Conservation (phyloP, 1,140 invertebrate species). For the Nautilus pompilius region DNA sequence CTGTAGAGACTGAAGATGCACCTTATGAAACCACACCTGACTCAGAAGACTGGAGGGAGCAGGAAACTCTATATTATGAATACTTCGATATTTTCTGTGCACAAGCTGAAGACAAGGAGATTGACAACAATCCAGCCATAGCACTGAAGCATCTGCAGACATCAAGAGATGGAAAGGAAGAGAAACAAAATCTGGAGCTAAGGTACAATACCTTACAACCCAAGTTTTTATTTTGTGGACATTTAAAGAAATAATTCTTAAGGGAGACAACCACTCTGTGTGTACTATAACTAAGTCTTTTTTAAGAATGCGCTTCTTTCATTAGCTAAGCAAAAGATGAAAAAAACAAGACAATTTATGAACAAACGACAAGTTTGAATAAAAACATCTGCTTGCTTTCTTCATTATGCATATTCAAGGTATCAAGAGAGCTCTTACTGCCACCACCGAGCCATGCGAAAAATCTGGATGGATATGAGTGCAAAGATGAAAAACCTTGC, state of each 20-base stretch:
- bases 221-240: background rate
- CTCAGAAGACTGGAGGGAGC: conserved; percentile 13
- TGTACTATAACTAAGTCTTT: too few species aligned
- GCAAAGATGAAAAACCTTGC: conserved; percentile 6
- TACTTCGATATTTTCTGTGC: conserved; percentile 8
- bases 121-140: conserved; percentile 21
- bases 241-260: background rate
- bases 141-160: conserved; percentile 13
- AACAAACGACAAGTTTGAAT: background rate
- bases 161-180: conserved; percentile 14
- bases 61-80: conserved; percentile 5
- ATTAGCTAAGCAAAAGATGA: too few species aligned
- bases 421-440: conserved; percentile 19
- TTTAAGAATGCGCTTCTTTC: too few species aligned
- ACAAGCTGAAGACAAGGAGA: conserved; percentile 9
- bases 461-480: conserved; percentile 18
- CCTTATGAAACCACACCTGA: conserved; percentile 13
- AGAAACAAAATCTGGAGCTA: conserved; percentile 14
- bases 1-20: conserved; percentile 10
- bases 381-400: background rate
- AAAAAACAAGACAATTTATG: background rate
- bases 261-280: too few species aligned
- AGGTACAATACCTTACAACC: too few species aligned
- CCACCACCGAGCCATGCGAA: conserved; percentile 22
- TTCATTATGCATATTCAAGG: too few species aligned